phyloP scores from a whole-genome alignment of 2,888 invertebrate species.

The Tenthredo notha region DNA sequence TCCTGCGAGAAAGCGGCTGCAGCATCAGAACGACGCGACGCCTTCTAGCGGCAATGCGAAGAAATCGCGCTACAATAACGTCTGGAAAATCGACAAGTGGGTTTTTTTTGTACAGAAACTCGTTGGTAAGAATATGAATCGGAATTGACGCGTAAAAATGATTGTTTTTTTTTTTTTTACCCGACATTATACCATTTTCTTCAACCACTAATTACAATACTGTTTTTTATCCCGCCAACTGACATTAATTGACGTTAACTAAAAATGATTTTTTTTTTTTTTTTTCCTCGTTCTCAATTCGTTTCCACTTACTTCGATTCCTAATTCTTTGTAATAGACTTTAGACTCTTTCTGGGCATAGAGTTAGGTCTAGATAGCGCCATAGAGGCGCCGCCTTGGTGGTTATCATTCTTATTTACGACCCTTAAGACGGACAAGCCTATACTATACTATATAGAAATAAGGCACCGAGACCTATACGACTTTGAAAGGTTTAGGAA shows the following conservation, averaged over 20 bases:
- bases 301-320: not conserved
- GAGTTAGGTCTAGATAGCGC: slow-evolving; percentile 22
- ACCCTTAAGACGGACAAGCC: slow-evolving; percentile 13
- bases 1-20: not conserved
- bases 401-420: slow-evolving; percentile 44
- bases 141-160: too few relatives aligned
- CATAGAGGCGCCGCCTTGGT: slow-evolving; percentile 30
- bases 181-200: too few relatives aligned
- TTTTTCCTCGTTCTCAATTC: not conserved
- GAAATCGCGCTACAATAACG: not conserved
- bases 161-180: too few relatives aligned
- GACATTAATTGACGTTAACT: not conserved
- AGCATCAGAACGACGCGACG: not conserved
- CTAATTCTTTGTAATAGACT: not conserved
- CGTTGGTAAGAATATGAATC: too few relatives aligned
- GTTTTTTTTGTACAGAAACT: not conserved
- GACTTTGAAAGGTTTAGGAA: slow-evolving; percentile 24
- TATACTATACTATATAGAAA: slow-evolving; percentile 11
- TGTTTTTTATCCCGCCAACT: too few relatives aligned
- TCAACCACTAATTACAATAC: too few relatives aligned
- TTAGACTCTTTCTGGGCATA: slow-evolving; percentile 15
- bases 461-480: not conserved
- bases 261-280: not conserved
- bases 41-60: not conserved
- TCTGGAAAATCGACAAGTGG: not conserved